Evolutionary conservation across 2,888 invertebrate genomes (phyloP).

Genomic region (Xestia sexstrigata): DNA sequence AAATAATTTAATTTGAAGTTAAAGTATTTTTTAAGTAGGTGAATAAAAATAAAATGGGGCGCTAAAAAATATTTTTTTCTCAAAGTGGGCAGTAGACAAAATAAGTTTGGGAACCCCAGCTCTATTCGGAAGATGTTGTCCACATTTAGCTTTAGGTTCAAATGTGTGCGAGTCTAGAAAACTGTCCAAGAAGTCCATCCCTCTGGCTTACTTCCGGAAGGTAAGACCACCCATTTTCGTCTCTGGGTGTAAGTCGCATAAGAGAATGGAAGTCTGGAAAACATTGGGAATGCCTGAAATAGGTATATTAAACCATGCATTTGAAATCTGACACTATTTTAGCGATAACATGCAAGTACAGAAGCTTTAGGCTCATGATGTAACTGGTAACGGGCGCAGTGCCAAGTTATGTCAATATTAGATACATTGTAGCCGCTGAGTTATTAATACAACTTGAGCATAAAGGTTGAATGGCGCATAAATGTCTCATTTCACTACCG

Average conservation of each 20-base stretch:
- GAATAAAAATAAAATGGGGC: too few species aligned
- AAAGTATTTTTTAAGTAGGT: too few species aligned
- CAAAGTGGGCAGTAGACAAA: too few species aligned
- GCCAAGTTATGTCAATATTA: slow-evolving; percentile 46
- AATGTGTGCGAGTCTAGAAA: background rate
- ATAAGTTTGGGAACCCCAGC: too few species aligned
- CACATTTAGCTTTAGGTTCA: background rate
- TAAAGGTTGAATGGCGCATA: slow-evolving; percentile 13
- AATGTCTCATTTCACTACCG: slow-evolving; percentile 18
- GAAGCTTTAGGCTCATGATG: background rate
- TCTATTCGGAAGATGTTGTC: background rate
- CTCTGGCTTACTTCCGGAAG: background rate
- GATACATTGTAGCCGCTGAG: slow-evolving; percentile 22
- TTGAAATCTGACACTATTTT: slow-evolving; percentile 1
- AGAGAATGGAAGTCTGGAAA: background rate
- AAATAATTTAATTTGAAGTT: too few species aligned
- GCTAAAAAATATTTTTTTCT: too few species aligned
- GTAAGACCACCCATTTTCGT: background rate
- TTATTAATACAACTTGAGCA: slow-evolving; percentile 24
- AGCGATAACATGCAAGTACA: background rate
- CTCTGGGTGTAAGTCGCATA: background rate
- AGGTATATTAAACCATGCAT: background rate
- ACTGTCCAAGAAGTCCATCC: background rate
- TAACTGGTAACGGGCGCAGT: slow-evolving; percentile 12
- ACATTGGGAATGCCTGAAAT: background rate